phyloP scores from a whole-genome alignment of 2,797 vertebrate genomes.

The Carduelis carduelis region DNA sequence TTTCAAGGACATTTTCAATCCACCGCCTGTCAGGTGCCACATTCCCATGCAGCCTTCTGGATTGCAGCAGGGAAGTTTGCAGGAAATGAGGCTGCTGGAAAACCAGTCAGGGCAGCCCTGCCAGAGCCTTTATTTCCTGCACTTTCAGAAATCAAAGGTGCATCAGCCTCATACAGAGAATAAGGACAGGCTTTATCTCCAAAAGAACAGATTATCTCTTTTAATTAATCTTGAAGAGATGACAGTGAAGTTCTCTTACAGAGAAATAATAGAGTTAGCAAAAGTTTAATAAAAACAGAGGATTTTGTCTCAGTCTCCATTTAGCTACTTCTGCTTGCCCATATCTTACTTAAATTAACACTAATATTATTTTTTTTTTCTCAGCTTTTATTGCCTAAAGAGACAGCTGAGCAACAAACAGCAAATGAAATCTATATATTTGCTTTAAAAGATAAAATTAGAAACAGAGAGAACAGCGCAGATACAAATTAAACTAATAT shows the following conservation, averaged over 20 bases:
- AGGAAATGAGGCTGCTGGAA: background rate
- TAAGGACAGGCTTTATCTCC: background rate
- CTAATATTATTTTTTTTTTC: background rate
- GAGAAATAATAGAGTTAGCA: background rate
- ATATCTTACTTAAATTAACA: background rate
- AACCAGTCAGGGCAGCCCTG: background rate
- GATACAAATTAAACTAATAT: conserved; percentile 27
- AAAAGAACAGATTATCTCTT: background rate
- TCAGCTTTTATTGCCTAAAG: background rate
- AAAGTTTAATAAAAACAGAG: background rate
- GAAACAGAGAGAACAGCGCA: background rate
- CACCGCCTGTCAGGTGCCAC: background rate
- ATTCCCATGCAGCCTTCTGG: background rate
- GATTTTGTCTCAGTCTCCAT: background rate
- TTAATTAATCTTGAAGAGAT: background rate
- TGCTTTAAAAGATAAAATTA: background rate
- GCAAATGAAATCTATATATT: conserved; percentile 26
- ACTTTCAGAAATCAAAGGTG: background rate
- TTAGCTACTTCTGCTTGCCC: background rate
- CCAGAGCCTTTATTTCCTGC: background rate
- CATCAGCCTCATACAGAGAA: background rate
- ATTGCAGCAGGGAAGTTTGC: background rate
- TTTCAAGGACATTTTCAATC: background rate
- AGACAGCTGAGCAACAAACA: background rate
- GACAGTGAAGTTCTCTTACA: background rate